Conservation (phyloP, 92 coral and sea anemone genomes). For the Umimayanthus chanpuru region DNA sequence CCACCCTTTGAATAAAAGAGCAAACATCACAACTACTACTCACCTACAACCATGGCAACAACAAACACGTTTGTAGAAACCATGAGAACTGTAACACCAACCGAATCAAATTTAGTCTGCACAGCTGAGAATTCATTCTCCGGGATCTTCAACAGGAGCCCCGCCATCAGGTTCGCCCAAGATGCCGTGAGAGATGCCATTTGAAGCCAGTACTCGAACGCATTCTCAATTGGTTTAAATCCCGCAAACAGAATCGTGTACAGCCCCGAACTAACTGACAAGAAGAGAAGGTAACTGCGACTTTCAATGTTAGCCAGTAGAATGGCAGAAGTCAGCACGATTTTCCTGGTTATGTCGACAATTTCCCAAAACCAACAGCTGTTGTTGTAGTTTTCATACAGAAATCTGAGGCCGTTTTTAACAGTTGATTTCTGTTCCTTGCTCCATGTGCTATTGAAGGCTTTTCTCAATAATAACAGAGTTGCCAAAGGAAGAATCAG, state of each 20-base stretch:
- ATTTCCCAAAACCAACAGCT: slow-evolving; percentile 74
- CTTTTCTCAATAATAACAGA: slow-evolving; percentile 27
- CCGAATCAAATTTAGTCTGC: slow-evolving; percentile 46
- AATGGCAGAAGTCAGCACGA: slow-evolving; percentile 50
- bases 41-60: slow-evolving; percentile 57
- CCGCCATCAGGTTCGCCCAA: slow-evolving; percentile 58
- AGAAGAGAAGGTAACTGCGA: slow-evolving; percentile 56
- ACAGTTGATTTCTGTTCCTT: slow-evolving; percentile 3
- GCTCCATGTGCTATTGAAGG: slow-evolving; percentile 1
- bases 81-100: slow-evolving; percentile 50
- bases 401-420: slow-evolving; percentile 56
- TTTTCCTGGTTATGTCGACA: slow-evolving; percentile 58
- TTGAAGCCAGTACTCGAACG: slow-evolving; percentile 71
- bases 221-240: slow-evolving; percentile 62
- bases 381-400: slow-evolving; percentile 60
- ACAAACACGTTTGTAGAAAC: slow-evolving; percentile 57
- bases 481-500: slow-evolving; percentile 44
- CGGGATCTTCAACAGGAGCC: slow-evolving; percentile 66
- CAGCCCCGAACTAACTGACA: slow-evolving; percentile 60
- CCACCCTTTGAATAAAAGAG: background rate
- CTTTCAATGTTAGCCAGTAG: slow-evolving; percentile 62
- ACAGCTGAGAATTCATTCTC: slow-evolving; percentile 39
- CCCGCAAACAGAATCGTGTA: slow-evolving; percentile 63
- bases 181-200: slow-evolving; percentile 57
- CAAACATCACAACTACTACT: background rate